Evolutionary conservation across 1,140 invertebrate genomes (phyloP), one percentile per base, ranked within the genome.

Genomic region (Littorina saxatilis): DNA sequence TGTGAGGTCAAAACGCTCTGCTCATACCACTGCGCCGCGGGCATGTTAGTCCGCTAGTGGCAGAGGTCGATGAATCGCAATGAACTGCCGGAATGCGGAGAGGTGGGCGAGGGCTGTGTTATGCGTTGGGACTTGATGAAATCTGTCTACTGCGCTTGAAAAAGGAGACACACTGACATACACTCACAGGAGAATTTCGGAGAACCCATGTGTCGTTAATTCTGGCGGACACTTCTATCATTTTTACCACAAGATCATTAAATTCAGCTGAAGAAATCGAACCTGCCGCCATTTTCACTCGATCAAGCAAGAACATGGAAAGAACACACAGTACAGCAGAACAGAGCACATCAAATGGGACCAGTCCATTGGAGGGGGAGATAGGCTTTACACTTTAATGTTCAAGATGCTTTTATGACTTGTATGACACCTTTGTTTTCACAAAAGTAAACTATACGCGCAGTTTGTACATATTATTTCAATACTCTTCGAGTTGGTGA

Each of bases 191-290:
- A 55, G 81, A 58, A 75, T 83, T 58, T 55, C 61, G 79, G 15
- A 86, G 32, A 73, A 80, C 52, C 87, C 88, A 86, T 20, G 52
- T 72, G 76, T 86, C 86, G 63, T 84, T 76, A 79, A 83, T 82
- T 58, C 80, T 82, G 61, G 79, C 66, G 29, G 86, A 86, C 39
- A 85, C 58, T 66, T 76, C 74, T 15, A 87, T 70, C 61, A 88
- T 84, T 72, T 80, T 80, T 66, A 83, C 63, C 32, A 68, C 83
- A 47, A 81, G 84, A 63, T 78, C 66, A 29, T 40, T 55, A 79
- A 88, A 90, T 81, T 90, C 86, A 39, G 80, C 80, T 27, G 61
- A 70, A 79, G 86, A 87, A 84, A 88, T 88, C 84, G 84, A 88
- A 87, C 86, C 85, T 85, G 85, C 87, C 83, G 84, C 85, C 86